Evolutionary conservation across 2,888 invertebrate genomes (phyloP).

Genomic region (Tethea ocularis): DNA sequence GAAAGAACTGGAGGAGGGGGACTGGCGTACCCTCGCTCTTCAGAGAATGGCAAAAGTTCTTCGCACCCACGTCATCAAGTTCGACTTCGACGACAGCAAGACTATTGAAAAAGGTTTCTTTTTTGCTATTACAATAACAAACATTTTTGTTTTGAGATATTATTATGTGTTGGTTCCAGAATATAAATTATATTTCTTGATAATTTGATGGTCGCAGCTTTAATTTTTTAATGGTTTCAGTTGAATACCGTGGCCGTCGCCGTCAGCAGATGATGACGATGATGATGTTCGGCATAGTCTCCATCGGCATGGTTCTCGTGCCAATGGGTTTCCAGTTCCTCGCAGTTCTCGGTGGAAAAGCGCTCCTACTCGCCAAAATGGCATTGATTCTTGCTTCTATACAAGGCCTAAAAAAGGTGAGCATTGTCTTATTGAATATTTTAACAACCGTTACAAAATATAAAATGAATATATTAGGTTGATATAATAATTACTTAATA

Average conservation of each 20-base stretch:
- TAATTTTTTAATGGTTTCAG: slow-evolving; percentile 41
- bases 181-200: too few relatives aligned
- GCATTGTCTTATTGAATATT: slow-evolving; percentile 14
- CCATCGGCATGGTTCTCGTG: slow-evolving; percentile 89
- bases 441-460: neutral
- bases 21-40: slow-evolving; percentile 85
- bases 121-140: neutral
- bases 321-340: slow-evolving; percentile 94
- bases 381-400: slow-evolving; percentile 91
- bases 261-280: slow-evolving; percentile 88
- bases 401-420: slow-evolving; percentile 90
- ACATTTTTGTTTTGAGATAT: too few relatives aligned
- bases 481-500: too few relatives aligned
- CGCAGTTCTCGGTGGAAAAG: slow-evolving; percentile 92
- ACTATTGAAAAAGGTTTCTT: slow-evolving; percentile 65
- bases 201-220: neutral
- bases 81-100: slow-evolving; percentile 79
- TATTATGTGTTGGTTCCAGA: too few relatives aligned
- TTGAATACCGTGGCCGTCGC: slow-evolving; percentile 82
- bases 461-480: neutral
- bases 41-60: slow-evolving; percentile 83
- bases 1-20: slow-evolving; percentile 69
- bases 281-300: slow-evolving; percentile 90
- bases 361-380: slow-evolving; percentile 91
- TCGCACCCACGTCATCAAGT: slow-evolving; percentile 86